These are phyloP conservation scores for Morpho deidamia DNA, from an alignment of 2,888 invertebrate species.

Conservation along the genomic window DNA sequence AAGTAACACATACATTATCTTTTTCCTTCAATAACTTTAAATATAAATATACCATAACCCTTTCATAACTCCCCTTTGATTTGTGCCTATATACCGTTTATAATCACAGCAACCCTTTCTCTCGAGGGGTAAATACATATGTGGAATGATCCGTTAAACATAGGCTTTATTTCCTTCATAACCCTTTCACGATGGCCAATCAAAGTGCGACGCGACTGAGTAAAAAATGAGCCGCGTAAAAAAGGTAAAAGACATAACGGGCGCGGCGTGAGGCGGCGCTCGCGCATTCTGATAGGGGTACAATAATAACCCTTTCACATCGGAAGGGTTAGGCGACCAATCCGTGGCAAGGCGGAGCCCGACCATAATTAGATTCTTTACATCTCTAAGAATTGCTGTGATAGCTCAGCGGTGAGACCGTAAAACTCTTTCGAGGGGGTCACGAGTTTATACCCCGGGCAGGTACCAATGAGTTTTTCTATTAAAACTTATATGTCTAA, in stretches of 20 bases:
- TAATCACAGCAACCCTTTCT: conserved; percentile 21
- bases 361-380: conserved; percentile 32
- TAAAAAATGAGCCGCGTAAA: conserved; percentile 62
- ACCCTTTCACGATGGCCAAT: conserved; percentile 72
- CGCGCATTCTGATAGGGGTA: conserved; percentile 51
- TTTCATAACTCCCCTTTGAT: not conserved
- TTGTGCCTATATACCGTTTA: not conserved
- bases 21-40: no score
- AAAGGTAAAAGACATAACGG: conserved; percentile 58
- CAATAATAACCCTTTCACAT: conserved; percentile 73
- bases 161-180: conserved; percentile 60
- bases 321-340: conserved; percentile 68
- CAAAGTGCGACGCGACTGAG: conserved; percentile 41
- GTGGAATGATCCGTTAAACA: not conserved
- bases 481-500: no score
- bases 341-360: conserved; percentile 60
- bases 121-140: conserved; percentile 41
- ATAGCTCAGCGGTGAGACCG: no score
- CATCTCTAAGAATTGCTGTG: conserved; percentile 6
- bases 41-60: not conserved
- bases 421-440: no score
- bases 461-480: no score
- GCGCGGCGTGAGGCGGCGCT: conserved; percentile 40
- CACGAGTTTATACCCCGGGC: no score
- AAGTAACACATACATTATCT: no score